A percentile compares a stretch with the other conserved stretches of the same genome.
Evolutionary conservation across 2,113 vertebrate species (phyloP).

Genomic region (Hippoglossus stenolepis): DNA sequence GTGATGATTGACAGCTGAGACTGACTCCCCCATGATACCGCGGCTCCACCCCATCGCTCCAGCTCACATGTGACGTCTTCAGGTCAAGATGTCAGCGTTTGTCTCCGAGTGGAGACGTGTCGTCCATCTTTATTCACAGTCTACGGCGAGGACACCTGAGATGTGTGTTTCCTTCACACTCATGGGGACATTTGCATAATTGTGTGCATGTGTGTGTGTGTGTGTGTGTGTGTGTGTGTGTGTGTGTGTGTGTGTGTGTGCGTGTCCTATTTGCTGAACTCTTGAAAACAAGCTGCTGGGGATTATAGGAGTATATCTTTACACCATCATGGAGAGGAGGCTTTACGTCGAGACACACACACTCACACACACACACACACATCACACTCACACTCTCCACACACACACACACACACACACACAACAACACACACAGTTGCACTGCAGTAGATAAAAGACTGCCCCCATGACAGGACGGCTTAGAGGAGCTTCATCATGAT

Average conservation of each 20-base stretch:
- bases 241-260: slow-evolving; percentile 18
- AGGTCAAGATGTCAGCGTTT: too few species aligned
- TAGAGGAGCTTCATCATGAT: slow-evolving; percentile 52
- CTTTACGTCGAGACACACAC: slow-evolving; percentile 27
- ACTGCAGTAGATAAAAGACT: slow-evolving; percentile 20
- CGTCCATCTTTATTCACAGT: too few species aligned
- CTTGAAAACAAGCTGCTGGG: slow-evolving; percentile 57
- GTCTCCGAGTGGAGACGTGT: too few species aligned
- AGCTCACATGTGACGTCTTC: too few species aligned
- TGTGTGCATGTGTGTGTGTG: slow-evolving; percentile 1
- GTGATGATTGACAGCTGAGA: too few species aligned
- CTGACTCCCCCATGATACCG: too few species aligned
- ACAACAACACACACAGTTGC: slow-evolving; percentile 23
- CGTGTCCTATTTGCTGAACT: slow-evolving; percentile 52
- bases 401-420: slow-evolving; percentile 9
- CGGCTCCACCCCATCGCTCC: background rate
- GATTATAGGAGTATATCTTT: slow-evolving; percentile 64
- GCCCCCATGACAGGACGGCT: slow-evolving; percentile 44
- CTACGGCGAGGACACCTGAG: too few species aligned
- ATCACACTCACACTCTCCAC: too few species aligned
- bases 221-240: slow-evolving; percentile 13
- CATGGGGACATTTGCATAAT: background rate
- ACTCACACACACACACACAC: slow-evolving; percentile 12
- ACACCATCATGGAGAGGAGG: slow-evolving; percentile 37
- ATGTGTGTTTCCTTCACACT: background rate